phyloP scores from a whole-genome alignment of 2,888 invertebrate genomes.

The Cephus runcator region DNA sequence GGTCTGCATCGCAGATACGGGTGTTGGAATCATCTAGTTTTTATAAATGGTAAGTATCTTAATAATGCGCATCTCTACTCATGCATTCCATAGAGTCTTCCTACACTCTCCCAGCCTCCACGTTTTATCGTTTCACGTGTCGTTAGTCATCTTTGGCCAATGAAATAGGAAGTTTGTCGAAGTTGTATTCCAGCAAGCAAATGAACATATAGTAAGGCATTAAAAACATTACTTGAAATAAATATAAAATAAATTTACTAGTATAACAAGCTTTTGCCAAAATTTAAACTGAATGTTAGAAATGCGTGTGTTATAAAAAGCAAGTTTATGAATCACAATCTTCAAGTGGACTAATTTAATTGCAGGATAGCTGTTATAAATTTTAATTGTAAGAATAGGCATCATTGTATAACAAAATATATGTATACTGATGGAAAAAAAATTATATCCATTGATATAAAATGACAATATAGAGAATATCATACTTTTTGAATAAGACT shows the following conservation, averaged over 20 bases:
- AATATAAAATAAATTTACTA: neutral
- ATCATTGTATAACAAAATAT: too few relatives aligned
- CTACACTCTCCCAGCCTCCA: neutral
- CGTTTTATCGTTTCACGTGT: neutral
- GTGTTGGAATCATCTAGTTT: constrained; percentile 66
- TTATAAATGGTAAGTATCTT: constrained; percentile 44
- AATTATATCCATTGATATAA: too few relatives aligned
- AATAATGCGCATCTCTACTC: constrained; percentile 48
- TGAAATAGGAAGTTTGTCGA: neutral
- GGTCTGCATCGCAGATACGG: constrained; percentile 65
- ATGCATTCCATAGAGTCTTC: constrained; percentile 26
- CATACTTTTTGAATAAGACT: neutral
- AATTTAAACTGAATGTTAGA: neutral
- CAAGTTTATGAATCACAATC: neutral
- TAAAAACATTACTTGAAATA: neutral
- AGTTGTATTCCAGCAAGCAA: neutral
- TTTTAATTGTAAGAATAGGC: too few relatives aligned
- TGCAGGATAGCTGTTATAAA: too few relatives aligned
- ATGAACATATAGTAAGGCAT: neutral
- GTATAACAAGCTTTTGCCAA: neutral
- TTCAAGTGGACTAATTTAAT: too few relatives aligned
- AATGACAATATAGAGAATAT: neutral
- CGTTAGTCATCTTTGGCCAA: neutral
- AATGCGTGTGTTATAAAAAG: neutral
- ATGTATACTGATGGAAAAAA: too few relatives aligned